Conservation (phyloP, 2,888 invertebrate genomes). For the Neoascia interrupta region DNA sequence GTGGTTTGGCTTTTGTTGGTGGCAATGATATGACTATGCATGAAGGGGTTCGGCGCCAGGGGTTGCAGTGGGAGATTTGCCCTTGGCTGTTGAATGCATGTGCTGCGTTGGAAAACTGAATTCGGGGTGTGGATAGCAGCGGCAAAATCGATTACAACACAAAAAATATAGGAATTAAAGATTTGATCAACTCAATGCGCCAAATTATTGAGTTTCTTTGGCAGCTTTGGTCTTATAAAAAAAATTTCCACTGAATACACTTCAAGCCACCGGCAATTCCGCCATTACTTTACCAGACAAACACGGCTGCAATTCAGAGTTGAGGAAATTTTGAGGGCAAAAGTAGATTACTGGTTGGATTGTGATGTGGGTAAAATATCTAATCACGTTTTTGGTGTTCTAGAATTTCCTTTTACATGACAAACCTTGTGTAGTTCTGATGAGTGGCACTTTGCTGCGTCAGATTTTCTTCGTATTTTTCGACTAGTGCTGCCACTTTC, state of each 20-base stretch:
- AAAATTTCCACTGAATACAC: too few species aligned
- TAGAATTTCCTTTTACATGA: conserved; percentile 65
- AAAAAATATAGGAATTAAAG: too few species aligned
- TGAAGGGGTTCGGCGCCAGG: not conserved
- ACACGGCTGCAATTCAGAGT: conserved; percentile 18
- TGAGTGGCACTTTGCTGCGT: conserved; percentile 60
- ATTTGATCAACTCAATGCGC: too few species aligned
- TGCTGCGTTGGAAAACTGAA: not conserved
- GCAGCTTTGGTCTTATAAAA: too few species aligned
- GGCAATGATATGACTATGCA: not conserved
- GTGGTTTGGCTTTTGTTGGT: not conserved
- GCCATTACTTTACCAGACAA: not conserved
- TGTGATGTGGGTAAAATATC: not conserved
- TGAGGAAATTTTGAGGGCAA: not conserved
- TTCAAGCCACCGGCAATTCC: not conserved
- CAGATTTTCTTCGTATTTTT: conserved; percentile 16
- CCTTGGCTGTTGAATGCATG: not conserved
- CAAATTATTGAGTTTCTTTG: too few species aligned
- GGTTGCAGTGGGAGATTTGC: not conserved
- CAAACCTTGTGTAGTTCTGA: conserved; percentile 48
- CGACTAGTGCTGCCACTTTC: conserved; percentile 61
- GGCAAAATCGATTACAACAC: not conserved
- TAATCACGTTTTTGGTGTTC: conserved; percentile 49
- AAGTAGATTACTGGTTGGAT: not conserved
- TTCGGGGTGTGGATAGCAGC: not conserved